phyloP scores from a whole-genome alignment of 2,888 invertebrate genomes.

The Mesorhabditis sp. region DNA sequence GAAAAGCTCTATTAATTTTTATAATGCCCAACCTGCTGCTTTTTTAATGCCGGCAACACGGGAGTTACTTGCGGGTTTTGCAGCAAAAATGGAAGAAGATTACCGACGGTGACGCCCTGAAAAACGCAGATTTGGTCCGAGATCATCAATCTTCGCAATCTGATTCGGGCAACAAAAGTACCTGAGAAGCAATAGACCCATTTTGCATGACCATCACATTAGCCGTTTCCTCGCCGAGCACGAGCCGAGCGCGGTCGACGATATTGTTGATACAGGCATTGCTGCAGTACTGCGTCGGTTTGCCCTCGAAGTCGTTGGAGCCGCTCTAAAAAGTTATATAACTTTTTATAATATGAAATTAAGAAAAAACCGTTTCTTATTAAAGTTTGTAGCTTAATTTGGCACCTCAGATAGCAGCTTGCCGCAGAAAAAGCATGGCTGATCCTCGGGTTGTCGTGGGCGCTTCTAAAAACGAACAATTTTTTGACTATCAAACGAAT shows the following conservation, averaged over 20 bases:
- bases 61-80: background rate
- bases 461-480: too few relatives aligned
- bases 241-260: slow-evolving; percentile 3
- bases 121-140: background rate
- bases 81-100: background rate
- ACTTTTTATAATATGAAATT: too few relatives aligned
- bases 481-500: too few relatives aligned
- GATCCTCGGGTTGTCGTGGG: too few relatives aligned
- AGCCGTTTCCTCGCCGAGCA: background rate
- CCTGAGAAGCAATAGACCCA: background rate
- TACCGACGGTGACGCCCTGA: background rate
- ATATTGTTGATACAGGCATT: background rate
- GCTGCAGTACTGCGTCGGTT: background rate
- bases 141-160: too few relatives aligned
- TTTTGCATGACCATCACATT: background rate
- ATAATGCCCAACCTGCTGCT: background rate
- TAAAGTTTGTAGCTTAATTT: too few relatives aligned
- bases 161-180: too few relatives aligned
- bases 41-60: background rate
- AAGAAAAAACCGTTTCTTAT: too few relatives aligned
- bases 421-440: too few relatives aligned
- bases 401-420: too few relatives aligned
- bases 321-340: background rate
- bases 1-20: background rate
- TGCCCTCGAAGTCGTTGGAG: background rate